Evolutionary conservation across 2,888 invertebrate species (phyloP).

Genomic region (Trissonchulus sp.): DNA sequence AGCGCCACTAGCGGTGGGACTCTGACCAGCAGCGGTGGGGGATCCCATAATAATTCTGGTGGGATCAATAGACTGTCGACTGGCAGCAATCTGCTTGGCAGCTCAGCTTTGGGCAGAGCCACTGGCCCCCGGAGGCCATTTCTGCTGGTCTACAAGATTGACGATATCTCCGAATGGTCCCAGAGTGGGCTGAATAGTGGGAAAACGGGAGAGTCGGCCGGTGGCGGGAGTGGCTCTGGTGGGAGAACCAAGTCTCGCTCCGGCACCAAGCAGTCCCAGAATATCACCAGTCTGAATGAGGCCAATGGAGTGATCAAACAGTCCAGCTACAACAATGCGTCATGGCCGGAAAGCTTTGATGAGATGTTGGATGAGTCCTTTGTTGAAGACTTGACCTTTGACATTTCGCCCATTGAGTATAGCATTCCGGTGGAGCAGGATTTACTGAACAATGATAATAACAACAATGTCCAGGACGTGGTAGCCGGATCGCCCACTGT

Average conservation of each 20-base stretch:
- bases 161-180: conserved; percentile 8
- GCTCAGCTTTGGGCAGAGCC: too few species aligned
- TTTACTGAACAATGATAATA: not conserved
- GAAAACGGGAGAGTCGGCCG: not conserved
- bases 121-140: conserved; percentile 27
- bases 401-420: not conserved
- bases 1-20: not conserved
- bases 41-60: too few species aligned
- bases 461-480: not conserved
- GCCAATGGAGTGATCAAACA: not conserved
- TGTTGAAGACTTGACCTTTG: not conserved
- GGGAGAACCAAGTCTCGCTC: not conserved
- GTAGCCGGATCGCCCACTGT: not conserved
- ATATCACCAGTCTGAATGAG: not conserved
- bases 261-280: not conserved
- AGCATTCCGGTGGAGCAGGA: not conserved
- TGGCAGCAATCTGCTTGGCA: too few species aligned
- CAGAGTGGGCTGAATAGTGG: not conserved
- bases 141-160: conserved; percentile 31
- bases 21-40: not conserved
- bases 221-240: not conserved
- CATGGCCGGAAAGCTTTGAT: not conserved
- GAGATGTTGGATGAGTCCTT: not conserved
- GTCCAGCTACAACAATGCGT: too few species aligned
- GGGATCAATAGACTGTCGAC: too few species aligned